These are phyloP conservation scores for Serranus cabrilla DNA, from an alignment of 2,797 vertebrate genomes.

Conservation along the genomic window DNA sequence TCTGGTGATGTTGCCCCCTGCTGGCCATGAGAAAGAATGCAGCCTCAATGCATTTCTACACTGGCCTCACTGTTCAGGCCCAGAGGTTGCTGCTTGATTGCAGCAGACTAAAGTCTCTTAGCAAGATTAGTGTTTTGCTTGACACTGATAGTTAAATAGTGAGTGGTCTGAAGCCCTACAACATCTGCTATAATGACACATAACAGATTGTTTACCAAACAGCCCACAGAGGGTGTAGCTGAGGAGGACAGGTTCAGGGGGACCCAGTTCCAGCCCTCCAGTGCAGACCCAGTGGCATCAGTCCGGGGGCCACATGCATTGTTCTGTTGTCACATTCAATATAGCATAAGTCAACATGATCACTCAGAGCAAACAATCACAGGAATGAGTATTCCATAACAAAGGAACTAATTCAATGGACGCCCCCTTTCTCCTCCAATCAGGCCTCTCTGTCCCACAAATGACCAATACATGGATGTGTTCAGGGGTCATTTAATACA, in stretches of 20 bases:
- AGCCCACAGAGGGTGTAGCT: conserved; percentile 19
- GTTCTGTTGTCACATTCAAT: conserved; percentile 79
- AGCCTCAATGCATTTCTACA: too few relatives aligned
- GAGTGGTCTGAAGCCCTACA: too few relatives aligned
- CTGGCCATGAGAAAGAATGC: too few relatives aligned
- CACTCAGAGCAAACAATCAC: conserved; percentile 53
- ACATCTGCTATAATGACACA: conserved; percentile 8
- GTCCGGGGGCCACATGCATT: conserved; percentile 62
- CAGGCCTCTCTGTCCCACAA: conserved; percentile 41
- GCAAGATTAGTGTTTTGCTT: neutral
- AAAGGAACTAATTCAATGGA: conserved; percentile 68
- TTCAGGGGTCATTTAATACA: conserved; percentile 35
- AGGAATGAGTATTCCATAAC: conserved; percentile 63
- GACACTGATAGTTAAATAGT: neutral
- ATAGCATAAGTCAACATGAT: conserved; percentile 63
- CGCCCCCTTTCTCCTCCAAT: conserved; percentile 66
- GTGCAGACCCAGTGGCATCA: conserved; percentile 33
- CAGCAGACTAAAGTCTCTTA: neutral
- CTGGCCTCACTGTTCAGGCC: too few relatives aligned
- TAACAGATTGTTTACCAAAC: conserved; percentile 18
- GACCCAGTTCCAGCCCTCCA: conserved; percentile 14
- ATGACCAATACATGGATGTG: conserved; percentile 17
- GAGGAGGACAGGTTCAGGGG: neutral
- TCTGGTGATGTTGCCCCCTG: too few relatives aligned
- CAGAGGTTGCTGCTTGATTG: neutral